Evolutionary conservation across 1,140 invertebrate species (phyloP), one percentile per base, ranked within the genome.

Genomic region (Hestina assimilis): DNA sequence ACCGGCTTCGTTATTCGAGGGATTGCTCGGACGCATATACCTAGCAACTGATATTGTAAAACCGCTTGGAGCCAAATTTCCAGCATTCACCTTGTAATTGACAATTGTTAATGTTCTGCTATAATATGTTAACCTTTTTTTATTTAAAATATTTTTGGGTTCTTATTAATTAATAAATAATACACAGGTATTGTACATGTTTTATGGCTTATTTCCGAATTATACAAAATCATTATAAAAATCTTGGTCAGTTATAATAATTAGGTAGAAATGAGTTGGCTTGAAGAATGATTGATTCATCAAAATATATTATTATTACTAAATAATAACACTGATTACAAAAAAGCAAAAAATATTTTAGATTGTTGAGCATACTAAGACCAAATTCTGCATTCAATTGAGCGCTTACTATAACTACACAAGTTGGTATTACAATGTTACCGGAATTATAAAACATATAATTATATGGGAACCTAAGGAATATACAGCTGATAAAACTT

Each of bases 1-100:
- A 59, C 96, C 96, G 0, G 92, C 92, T 45, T 97, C 96, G 0
- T 83, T 98, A 6, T 98, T 95, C 87, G 96, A 98, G 92, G 97
- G 97, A 12, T 74, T 93, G 12, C 87, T 92, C 24, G 93, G 94
- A 12, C 91, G 93, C 3, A 90, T 95, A 67, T 95, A 94, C 71
- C 92, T 95, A 50, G 79, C 94, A 4, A 70, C 91, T 21, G 94
- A 95, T 72, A 69, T 95, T 4, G 76, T 91, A 42, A 73, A 92
- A 45, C 91, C 93, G 8, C 35, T 69, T 24, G 73, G 89, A 4
- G 92, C 94, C 1, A 92, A 91, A 81, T 95, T 96, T 82, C 95
- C 95, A 12, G 87, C 69, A 3, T 81, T 80, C 52, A 72, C 74
- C 52, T 20, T 87, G 12, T 89, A 75, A 69, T 24, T 24, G 24